Evolutionary conservation across 2,888 invertebrate genomes (phyloP), one percentile per base, ranked within the genome.

Genomic region (Dorcus hopei): DNA sequence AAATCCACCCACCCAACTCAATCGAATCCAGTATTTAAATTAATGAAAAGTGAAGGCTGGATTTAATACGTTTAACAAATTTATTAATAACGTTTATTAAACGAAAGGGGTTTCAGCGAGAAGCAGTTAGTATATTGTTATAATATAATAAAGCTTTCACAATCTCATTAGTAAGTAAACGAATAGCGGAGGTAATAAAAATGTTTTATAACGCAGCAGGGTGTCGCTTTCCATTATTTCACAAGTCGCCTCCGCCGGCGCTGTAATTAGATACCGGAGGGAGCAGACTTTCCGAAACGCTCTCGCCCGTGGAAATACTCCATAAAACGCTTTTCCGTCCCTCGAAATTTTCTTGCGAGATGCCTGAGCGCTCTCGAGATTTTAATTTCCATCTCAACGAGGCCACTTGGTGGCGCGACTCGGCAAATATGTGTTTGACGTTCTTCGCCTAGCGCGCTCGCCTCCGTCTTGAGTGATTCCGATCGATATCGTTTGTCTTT

Each of bases 361-460:
- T 49, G 45, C 39, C 53, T 45, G 57, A 60, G 57, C 14, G 43
- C 57, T 56, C 60, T 60, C 42, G 53, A 60, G 57, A 66, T 66
- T 66, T 67, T 68, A 68, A 68, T 68, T 68, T 68, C 66, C 64
- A 67, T 66, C 65, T 62, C 66, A 62, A 66, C 65, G 57, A 64
- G 64, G 61, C 60, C 53, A 63, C 65, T 64, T 45, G 45, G 19
- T 45, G 45, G 45, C 19, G 45, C 45, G 19, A 45, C 45, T 45
- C 45, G 16, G 45, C 45, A 45, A 45, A 45, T 45, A 45, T 45
- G 19, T 45, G 45, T 45, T 19, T 45, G 45, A 45, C 9, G 45
- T 14, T n/a, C 45, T 14, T 26, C 26, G 26, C 26, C 26, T 26
- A 26, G 26, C 26, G 41, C 19, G 19, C 45, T 45, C 19, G 11